phyloP scores from a whole-genome alignment of 1,140 invertebrate genomes.

The Conus ventricosus region DNA sequence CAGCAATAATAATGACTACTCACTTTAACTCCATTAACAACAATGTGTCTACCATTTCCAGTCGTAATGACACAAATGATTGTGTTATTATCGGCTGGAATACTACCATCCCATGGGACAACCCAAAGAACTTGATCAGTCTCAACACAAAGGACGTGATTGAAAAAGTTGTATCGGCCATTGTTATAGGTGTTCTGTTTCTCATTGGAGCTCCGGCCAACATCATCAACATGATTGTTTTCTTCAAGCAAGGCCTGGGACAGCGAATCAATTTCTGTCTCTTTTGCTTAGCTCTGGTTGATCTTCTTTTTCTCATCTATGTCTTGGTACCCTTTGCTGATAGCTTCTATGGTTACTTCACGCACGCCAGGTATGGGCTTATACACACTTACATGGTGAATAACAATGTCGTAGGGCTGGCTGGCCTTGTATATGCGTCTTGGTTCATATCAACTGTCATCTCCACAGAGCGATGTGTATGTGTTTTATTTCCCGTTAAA shows the following conservation, averaged over 20 bases:
- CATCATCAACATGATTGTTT: neutral
- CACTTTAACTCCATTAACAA: no score
- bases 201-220: neutral
- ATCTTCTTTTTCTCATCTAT: neutral
- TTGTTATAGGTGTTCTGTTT: neutral
- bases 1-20: no score
- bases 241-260: constrained; percentile 9
- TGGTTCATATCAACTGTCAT: neutral
- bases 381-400: neutral
- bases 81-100: no score
- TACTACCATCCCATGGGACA: neutral
- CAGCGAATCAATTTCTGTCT: neutral
- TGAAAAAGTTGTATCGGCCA: neutral
- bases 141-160: neutral
- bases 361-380: neutral
- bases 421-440: neutral
- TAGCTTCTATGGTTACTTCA: neutral
- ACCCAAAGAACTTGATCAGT: neutral
- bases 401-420: neutral
- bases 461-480: constrained; percentile 17
- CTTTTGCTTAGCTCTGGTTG: neutral
- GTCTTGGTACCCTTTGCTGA: neutral
- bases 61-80: no score
- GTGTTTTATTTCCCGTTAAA: neutral
- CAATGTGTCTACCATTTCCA: no score